These are phyloP conservation scores for Drosophila pseudoobscura DNA, from an alignment of 1,140 invertebrate genomes.

Conservation along the genomic window DNA sequence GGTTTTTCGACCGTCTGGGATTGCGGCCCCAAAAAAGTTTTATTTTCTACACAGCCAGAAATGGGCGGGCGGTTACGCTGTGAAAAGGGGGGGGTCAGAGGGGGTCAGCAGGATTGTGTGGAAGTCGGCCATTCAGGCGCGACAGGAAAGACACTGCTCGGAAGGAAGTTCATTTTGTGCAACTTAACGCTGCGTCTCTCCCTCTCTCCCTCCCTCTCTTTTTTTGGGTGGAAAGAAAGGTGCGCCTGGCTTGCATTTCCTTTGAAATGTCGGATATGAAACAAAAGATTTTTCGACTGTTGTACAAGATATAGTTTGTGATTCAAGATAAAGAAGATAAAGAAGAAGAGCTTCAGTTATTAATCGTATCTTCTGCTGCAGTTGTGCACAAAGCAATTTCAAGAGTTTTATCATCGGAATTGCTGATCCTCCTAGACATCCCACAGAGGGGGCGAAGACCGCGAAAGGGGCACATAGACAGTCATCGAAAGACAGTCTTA, in stretches of 20 bases:
- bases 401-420: constrained; percentile 39
- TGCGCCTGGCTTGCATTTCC: constrained; percentile 31
- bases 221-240: not conserved
- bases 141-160: constrained; percentile 55
- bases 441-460: too few relatives aligned
- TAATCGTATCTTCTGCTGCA: constrained; percentile 5
- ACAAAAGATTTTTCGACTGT: too few relatives aligned
- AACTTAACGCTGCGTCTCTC: constrained; percentile 60
- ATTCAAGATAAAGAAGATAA: constrained; percentile 1
- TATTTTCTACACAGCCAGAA: constrained; percentile 13
- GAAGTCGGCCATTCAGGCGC: constrained; percentile 51
- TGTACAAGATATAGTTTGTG: too few relatives aligned
- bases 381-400: constrained; percentile 37
- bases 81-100: constrained; percentile 7
- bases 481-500: constrained; percentile 29
- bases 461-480: constrained; percentile 20
- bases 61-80: constrained; percentile 29
- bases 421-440: constrained; percentile 42
- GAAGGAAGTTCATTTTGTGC: constrained; percentile 77
- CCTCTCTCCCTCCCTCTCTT: constrained; percentile 7
- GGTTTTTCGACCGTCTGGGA: constrained; percentile 49
- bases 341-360: not conserved
- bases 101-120: constrained; percentile 3
- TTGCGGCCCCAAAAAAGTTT: constrained; percentile 41
- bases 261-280: too few relatives aligned